Percentiles rank a stretch among this genome's conserved stretches.
These are phyloP conservation scores for Thumatha senex DNA, from an alignment of 2,888 invertebrate genomes.

Conservation along the genomic window DNA sequence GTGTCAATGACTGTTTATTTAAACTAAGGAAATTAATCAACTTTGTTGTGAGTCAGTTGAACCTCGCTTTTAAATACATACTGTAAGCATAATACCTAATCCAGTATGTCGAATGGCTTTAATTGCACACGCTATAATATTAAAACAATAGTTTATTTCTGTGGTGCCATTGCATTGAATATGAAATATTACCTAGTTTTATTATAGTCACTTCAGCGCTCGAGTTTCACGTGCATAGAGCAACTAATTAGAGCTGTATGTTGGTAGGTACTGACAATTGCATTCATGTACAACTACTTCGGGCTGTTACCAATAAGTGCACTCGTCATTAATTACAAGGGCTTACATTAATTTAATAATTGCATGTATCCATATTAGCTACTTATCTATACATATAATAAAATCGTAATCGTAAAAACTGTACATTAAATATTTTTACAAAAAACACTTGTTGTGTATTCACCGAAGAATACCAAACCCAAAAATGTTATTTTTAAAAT, in stretches of 20 bases:
- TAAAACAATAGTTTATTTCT: constrained; percentile 43
- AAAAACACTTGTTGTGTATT: too few relatives aligned
- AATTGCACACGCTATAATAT: constrained; percentile 39
- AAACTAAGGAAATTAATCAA: constrained; percentile 56
- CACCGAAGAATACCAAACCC: too few relatives aligned
- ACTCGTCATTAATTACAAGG: constrained; percentile 12
- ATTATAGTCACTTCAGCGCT: constrained; percentile 26
- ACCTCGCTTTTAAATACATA: constrained; percentile 29
- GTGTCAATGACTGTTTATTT: constrained; percentile 68
- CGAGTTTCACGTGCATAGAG: constrained; percentile 44
- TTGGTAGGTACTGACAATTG: constrained; percentile 30
- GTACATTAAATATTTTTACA: too few relatives aligned
- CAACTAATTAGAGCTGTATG: constrained; percentile 43
- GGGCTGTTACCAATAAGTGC: constrained; percentile 36
- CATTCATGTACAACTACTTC: constrained; percentile 21
- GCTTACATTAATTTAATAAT: background rate
- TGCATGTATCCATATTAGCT: background rate
- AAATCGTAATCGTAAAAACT: too few relatives aligned
- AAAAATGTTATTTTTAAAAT: too few relatives aligned
- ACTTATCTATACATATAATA: too few relatives aligned
- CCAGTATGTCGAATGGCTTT: constrained; percentile 43
- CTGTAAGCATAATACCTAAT: constrained; percentile 16
- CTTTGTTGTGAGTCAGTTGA: constrained; percentile 36
- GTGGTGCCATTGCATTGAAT: constrained; percentile 18
- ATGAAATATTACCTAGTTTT: constrained; percentile 23